phyloP scores from a whole-genome alignment of 2,888 invertebrate genomes.

The Hipparchia semele region DNA sequence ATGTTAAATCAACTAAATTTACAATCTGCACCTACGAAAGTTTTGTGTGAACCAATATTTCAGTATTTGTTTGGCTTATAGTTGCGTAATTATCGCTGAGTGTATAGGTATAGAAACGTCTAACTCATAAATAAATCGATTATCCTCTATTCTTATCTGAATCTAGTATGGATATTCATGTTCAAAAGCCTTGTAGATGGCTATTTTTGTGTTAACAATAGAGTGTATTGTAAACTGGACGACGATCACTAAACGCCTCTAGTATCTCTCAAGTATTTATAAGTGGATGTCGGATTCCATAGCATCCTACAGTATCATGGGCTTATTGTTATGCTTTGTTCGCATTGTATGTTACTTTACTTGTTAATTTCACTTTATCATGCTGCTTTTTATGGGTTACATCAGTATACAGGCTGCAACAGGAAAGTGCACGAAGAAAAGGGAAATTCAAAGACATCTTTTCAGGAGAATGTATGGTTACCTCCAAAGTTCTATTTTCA shows the following conservation, averaged over 20 bases:
- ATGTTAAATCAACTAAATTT: slow-evolving; percentile 47
- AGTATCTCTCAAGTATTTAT: slow-evolving; percentile 53
- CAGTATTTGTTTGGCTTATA: slow-evolving; percentile 63
- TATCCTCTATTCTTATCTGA: slow-evolving; percentile 79
- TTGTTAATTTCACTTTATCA: slow-evolving; percentile 82
- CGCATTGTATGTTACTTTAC: slow-evolving; percentile 74
- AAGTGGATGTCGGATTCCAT: slow-evolving; percentile 61
- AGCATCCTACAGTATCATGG: slow-evolving; percentile 70
- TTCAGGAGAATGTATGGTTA: slow-evolving; percentile 92
- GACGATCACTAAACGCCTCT: slow-evolving; percentile 43
- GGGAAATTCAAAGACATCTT: slow-evolving; percentile 94
- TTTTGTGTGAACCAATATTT: slow-evolving; percentile 55
- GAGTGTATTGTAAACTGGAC: slow-evolving; percentile 49
- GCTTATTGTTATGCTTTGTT: slow-evolving; percentile 76
- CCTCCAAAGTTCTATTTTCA: slow-evolving; percentile 73
- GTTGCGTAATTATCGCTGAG: slow-evolving; percentile 78
- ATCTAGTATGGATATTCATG: slow-evolving; percentile 66
- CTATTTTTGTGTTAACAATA: slow-evolving; percentile 58
- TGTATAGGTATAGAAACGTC: slow-evolving; percentile 79
- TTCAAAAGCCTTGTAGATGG: slow-evolving; percentile 50
- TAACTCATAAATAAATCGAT: slow-evolving; percentile 83
- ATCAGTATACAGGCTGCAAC: slow-evolving; percentile 90
- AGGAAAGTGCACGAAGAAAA: slow-evolving; percentile 90
- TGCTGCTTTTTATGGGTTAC: slow-evolving; percentile 86
- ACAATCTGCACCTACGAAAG: slow-evolving; percentile 52